phyloP scores from a whole-genome alignment of 1,140 invertebrate species.

The Trichoplusia ni region DNA sequence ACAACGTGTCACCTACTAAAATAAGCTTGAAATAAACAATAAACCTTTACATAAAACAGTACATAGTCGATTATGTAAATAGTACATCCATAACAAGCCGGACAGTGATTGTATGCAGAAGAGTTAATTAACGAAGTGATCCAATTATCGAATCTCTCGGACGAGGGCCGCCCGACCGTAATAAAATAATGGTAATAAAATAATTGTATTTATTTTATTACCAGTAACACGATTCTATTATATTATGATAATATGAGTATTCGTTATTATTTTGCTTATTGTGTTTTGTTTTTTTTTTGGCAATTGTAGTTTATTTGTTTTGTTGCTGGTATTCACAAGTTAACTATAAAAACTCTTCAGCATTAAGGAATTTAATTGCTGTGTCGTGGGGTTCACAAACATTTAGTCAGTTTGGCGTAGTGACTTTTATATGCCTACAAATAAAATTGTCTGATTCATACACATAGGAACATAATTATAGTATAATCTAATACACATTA shows the following conservation, averaged over 20 bases:
- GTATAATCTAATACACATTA: too few species aligned
- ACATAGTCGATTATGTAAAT: conserved; percentile 24
- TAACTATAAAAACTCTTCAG: too few species aligned
- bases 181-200: too few species aligned
- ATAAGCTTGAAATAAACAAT: neutral
- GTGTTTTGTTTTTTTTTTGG: too few species aligned
- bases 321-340: too few species aligned
- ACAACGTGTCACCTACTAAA: too few species aligned
- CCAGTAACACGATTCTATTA: neutral
- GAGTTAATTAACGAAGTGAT: conserved; percentile 29
- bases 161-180: neutral
- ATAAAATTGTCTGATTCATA: too few species aligned
- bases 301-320: too few species aligned
- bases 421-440: too few species aligned
- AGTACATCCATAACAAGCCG: conserved; percentile 19
- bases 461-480: too few species aligned
- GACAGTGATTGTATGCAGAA: conserved; percentile 9
- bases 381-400: neutral
- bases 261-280: neutral
- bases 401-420: neutral
- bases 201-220: conserved; percentile 25
- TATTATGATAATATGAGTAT: conserved; percentile 1
- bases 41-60: neutral
- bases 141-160: conserved; percentile 22
- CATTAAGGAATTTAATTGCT: neutral